These are phyloP conservation scores for Tenodera sinensis DNA, from an alignment of 2,888 invertebrate genomes.

Conservation along the genomic window DNA sequence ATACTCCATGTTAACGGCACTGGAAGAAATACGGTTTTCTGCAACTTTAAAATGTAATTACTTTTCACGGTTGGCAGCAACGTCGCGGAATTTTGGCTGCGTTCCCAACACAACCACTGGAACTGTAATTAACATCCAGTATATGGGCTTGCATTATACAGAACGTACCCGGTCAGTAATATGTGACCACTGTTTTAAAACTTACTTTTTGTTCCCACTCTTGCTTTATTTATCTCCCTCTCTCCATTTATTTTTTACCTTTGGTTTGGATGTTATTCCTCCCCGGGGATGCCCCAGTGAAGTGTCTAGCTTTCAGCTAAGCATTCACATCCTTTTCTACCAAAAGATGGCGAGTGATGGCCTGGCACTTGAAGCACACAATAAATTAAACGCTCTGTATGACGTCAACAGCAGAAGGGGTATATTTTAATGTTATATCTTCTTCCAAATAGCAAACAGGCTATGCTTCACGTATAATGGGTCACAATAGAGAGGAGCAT, in stretches of 20 bases:
- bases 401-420: too few relatives aligned
- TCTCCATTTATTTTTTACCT: not conserved
- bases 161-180: not conserved
- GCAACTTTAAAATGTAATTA: not conserved
- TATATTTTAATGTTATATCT: too few relatives aligned
- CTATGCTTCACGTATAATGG: too few relatives aligned
- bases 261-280: not conserved
- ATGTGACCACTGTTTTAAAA: not conserved
- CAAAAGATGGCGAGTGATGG: too few relatives aligned
- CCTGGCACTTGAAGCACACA: too few relatives aligned
- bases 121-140: not conserved
- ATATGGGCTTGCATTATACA: not conserved
- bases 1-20: not conserved
- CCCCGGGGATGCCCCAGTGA: too few relatives aligned
- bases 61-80: not conserved
- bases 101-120: not conserved
- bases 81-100: not conserved
- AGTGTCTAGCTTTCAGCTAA: too few relatives aligned
- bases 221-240: not conserved
- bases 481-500: too few relatives aligned
- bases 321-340: too few relatives aligned
- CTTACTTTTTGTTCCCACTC: not conserved
- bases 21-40: not conserved
- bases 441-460: too few relatives aligned
- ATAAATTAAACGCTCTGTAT: too few relatives aligned